A percentile compares a stretch with the other conserved stretches of the same genome.
These are phyloP conservation scores for Calycopis cecrops DNA, from an alignment of 1,140 invertebrate genomes.

Conservation along the genomic window DNA sequence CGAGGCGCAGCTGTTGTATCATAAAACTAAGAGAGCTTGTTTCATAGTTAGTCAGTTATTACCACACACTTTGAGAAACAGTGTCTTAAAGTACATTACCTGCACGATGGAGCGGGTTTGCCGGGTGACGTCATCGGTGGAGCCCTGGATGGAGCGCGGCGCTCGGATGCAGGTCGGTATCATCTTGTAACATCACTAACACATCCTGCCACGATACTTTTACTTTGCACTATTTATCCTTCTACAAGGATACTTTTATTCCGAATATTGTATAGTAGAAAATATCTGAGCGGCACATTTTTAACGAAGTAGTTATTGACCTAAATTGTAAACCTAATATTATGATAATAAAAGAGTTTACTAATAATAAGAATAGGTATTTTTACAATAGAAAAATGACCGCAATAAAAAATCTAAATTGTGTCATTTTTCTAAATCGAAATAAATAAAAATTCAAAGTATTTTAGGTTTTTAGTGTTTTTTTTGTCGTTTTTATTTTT, in stretches of 20 bases:
- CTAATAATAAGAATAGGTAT: no score
- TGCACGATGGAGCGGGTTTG: slow-evolving; percentile 77
- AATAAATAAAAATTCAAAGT: no score
- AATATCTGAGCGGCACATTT: slow-evolving; percentile 2
- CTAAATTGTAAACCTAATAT: no score
- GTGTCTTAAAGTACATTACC: slow-evolving; percentile 59
- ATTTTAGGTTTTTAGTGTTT: no score
- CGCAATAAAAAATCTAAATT: no score
- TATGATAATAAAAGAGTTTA: no score
- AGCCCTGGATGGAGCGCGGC: slow-evolving; percentile 74
- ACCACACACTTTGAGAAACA: background rate
- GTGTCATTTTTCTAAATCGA: no score
- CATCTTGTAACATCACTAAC: slow-evolving; percentile 58
- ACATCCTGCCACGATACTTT: slow-evolving; percentile 4
- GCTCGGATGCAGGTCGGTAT: slow-evolving; percentile 76
- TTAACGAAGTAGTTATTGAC: background rate
- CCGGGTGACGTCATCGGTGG: slow-evolving; percentile 76
- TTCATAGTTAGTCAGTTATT: no score
- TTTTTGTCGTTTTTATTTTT: no score
- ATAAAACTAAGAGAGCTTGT: no score
- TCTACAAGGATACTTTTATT: background rate
- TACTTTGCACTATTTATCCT: background rate
- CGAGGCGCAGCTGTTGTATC: no score
- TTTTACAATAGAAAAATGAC: no score
- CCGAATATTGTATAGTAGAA: background rate